Conservation (phyloP, 2,888 invertebrate genomes). For the Drosophila paranaensis region DNA sequence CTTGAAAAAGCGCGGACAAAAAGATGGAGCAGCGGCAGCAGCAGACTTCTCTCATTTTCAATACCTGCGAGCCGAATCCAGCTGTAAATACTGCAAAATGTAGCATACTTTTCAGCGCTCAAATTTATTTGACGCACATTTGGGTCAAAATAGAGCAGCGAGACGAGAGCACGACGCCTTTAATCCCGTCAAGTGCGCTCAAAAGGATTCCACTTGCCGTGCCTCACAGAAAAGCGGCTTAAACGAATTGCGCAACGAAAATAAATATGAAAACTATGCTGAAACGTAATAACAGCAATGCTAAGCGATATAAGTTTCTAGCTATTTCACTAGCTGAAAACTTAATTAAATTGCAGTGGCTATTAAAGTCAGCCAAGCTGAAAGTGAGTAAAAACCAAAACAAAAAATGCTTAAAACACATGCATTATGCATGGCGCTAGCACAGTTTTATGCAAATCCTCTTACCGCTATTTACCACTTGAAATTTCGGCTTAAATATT, state of each 20-base stretch:
- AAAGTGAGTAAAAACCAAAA: neutral
- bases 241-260: conserved; percentile 33
- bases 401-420: conserved; percentile 17
- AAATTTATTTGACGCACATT: conserved; percentile 43
- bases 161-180: conserved; percentile 24
- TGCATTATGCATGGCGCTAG: conserved; percentile 62
- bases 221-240: conserved; percentile 39
- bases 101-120: conserved; percentile 48
- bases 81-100: neutral
- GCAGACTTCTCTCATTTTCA: neutral
- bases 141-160: conserved; percentile 30
- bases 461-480: conserved; percentile 70
- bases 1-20: conserved; percentile 14
- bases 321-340: neutral
- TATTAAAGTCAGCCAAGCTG: conserved; percentile 15
- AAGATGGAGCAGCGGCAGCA: neutral
- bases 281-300: conserved; percentile 12
- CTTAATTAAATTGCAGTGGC: conserved; percentile 37
- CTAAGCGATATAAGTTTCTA: conserved; percentile 2
- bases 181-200: conserved; percentile 49
- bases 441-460: conserved; percentile 69
- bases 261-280: conserved; percentile 33
- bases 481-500: conserved; percentile 59
- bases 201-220: conserved; percentile 23
- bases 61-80: conserved; percentile 5